These are phyloP conservation scores for Leucoma salicis DNA, from an alignment of 2,888 invertebrate species.

Conservation along the genomic window DNA sequence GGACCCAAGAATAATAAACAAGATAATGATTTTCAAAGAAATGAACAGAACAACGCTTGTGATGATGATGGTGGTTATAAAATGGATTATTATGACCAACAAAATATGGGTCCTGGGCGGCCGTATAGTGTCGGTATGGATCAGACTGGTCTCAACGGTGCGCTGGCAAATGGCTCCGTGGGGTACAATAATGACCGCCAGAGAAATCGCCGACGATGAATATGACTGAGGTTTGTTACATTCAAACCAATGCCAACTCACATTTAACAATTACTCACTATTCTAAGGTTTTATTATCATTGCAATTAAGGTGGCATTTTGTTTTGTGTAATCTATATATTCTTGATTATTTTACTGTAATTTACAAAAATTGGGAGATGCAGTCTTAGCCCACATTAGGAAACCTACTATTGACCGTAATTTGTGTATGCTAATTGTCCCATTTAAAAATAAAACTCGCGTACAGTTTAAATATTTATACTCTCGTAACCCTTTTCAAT, in stretches of 20 bases:
- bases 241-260: conserved; percentile 75
- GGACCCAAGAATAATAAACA: conserved; percentile 57
- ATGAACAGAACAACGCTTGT: conserved; percentile 42
- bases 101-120: conserved; percentile 64
- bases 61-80: conserved; percentile 41
- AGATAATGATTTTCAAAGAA: conserved; percentile 34
- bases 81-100: conserved; percentile 56
- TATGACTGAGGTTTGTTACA: conserved; percentile 75
- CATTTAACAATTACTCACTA: conserved; percentile 47
- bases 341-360: conserved; percentile 16
- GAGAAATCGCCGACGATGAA: conserved; percentile 78
- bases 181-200: conserved; percentile 79
- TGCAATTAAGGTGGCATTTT: conserved; percentile 11
- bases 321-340: no score
- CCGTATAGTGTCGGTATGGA: conserved; percentile 52
- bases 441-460: no score
- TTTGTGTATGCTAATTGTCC: no score
- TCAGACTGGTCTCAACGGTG: conserved; percentile 51
- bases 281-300: conserved; percentile 10
- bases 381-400: not conserved
- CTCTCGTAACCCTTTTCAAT: no score
- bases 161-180: conserved; percentile 73
- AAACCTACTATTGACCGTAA: not conserved
- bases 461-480: no score
- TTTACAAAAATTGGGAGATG: conserved; percentile 11